These are phyloP conservation scores for Macaria notata DNA, from an alignment of 2,888 invertebrate genomes.

Conservation along the genomic window DNA sequence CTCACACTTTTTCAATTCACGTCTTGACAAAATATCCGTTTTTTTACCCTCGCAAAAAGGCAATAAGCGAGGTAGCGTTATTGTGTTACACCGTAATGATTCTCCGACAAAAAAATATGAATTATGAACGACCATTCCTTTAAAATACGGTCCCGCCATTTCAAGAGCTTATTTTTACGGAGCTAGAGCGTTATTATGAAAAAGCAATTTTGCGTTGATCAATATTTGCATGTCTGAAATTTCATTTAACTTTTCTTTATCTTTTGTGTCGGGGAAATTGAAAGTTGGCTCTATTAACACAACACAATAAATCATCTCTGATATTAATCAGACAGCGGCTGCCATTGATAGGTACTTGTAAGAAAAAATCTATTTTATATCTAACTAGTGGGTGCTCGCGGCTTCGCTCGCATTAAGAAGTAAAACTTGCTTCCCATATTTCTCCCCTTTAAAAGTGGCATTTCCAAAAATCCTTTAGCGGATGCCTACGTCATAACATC, in stretches of 20 bases:
- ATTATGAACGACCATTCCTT: slow-evolving; percentile 45
- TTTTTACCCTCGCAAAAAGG: slow-evolving; percentile 48
- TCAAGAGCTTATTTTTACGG: slow-evolving; percentile 47
- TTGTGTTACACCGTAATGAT: slow-evolving; percentile 51
- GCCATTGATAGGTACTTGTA: too few species aligned
- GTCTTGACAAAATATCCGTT: slow-evolving; percentile 52
- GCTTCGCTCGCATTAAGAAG: too few species aligned
- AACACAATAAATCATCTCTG: slow-evolving; percentile 14
- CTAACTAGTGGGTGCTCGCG: too few species aligned
- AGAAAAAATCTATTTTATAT: too few species aligned
- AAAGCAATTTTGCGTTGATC: slow-evolving; percentile 44
- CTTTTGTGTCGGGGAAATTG: slow-evolving; percentile 29
- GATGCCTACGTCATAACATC: too few species aligned
- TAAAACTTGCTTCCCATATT: too few species aligned
- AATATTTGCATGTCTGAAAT: slow-evolving; percentile 41
- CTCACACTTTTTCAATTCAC: slow-evolving; percentile 43
- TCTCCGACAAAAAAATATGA: slow-evolving; percentile 46
- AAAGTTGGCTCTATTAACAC: slow-evolving; percentile 14
- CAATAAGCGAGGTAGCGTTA: slow-evolving; percentile 51
- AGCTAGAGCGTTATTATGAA: slow-evolving; percentile 41
- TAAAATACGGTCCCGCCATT: slow-evolving; percentile 41
- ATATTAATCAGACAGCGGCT: too few species aligned
- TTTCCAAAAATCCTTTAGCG: too few species aligned
- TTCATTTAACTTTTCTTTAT: slow-evolving; percentile 40
- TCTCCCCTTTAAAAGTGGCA: too few species aligned